Conservation (phyloP, 2,113 vertebrate species). For the Zapus hudsonius region DNA sequence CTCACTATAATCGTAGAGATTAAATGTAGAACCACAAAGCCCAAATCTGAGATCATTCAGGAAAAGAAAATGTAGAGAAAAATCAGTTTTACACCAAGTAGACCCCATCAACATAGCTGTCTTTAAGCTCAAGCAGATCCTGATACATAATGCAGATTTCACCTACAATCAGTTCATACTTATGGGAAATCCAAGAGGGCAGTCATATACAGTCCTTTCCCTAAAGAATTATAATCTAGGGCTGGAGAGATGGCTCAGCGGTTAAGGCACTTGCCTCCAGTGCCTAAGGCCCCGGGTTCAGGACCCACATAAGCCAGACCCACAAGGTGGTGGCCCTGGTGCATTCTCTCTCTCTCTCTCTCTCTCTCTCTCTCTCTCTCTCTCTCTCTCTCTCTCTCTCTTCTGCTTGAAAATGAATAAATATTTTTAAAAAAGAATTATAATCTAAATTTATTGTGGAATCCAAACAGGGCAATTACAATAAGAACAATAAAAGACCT, state of each 20-base stretch:
- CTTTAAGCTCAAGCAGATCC: conserved; percentile 23
- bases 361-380: no score
- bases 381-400: no score
- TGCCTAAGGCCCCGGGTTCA: no score
- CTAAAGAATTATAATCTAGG: neutral
- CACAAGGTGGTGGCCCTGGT: no score
- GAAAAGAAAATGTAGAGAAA: conserved; percentile 39
- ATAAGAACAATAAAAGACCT: neutral
- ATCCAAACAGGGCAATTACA: conserved; percentile 23
- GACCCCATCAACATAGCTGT: neutral
- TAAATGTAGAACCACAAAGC: neutral
- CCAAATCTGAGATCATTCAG: conserved; percentile 13
- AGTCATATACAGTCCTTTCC: neutral
- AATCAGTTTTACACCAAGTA: conserved; percentile 45
- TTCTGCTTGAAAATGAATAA: no score
- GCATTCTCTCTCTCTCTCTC: no score
- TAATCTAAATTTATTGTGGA: no score
- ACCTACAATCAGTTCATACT: conserved; percentile 6
- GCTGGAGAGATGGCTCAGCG: no score
- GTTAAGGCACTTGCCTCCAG: no score
- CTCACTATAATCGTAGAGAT: neutral
- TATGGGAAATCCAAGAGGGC: conserved; percentile 20
- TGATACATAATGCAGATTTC: neutral
- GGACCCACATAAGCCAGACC: no score
- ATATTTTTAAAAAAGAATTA: no score